These are phyloP conservation scores for Camponotus floridanus DNA, from an alignment of 1,140 invertebrate genomes.

Conservation along the genomic window DNA sequence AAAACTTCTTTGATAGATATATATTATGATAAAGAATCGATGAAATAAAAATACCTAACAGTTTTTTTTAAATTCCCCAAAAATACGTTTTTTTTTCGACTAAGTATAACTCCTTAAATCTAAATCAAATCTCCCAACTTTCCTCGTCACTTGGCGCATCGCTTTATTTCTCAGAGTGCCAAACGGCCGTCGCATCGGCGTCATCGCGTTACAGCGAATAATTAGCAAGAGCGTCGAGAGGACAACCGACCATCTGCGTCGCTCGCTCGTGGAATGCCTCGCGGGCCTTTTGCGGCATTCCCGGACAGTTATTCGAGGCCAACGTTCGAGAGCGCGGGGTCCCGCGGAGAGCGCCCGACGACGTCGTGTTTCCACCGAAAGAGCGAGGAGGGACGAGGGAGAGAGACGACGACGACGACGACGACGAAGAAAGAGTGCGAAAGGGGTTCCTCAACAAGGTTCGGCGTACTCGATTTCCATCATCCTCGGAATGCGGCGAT, in stretches of 20 bases:
- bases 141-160: background rate
- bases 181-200: background rate
- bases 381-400: background rate
- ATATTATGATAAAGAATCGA: too few species aligned
- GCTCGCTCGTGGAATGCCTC: slow-evolving; percentile 67
- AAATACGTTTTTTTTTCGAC: too few species aligned
- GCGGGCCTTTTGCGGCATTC: slow-evolving; percentile 73
- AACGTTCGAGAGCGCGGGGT: slow-evolving; percentile 68
- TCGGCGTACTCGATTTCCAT: slow-evolving; percentile 48
- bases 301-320: slow-evolving; percentile 75
- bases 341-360: background rate
- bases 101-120: too few species aligned
- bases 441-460: background rate
- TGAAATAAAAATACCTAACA: too few species aligned
- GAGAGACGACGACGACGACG: background rate
- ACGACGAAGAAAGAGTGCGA: background rate
- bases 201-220: slow-evolving; percentile 54
- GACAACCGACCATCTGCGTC: slow-evolving; percentile 35
- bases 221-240: slow-evolving; percentile 52
- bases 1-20: too few species aligned
- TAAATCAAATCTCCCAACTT: background rate
- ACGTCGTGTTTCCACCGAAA: slow-evolving; percentile 56
- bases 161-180: background rate
- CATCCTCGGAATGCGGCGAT: slow-evolving; percentile 37
- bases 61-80: too few species aligned